Base-by-base conservation (phyloP, 1,140 invertebrate species). In the Archegozetes longisetosus region DNA sequence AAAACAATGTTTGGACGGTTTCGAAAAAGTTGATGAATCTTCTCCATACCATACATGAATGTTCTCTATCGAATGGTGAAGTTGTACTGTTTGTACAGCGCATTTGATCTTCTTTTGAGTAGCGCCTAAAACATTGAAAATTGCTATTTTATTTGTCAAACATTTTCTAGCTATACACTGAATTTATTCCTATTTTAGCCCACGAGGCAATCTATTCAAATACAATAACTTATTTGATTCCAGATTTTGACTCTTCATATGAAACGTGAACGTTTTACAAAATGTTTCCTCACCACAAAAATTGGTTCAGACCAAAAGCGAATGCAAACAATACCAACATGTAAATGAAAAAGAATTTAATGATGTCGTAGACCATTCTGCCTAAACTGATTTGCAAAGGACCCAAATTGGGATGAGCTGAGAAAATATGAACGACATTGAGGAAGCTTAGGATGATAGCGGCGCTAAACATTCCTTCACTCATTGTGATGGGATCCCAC, bases 251-350 rank as follows among this genome's bases (percentile, higher is more conserved):
- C n/a, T n/a, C n/a, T n/a, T n/a, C n/a, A n/a, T n/a, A n/a, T n/a
- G n/a, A n/a, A n/a, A n/a, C n/a, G n/a, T n/a, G n/a, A n/a, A n/a
- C n/a, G n/a, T n/a, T n/a, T n/a, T n/a, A n/a, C n/a, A n/a, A n/a
- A n/a, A n/a, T n/a, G n/a, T n/a, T n/a, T n/a, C n/a, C n/a, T n/a
- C 93, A 95, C 90, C 89, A 94, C 67, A 93, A 78, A 48, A 95
- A 71, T 69, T 95, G 89, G 73, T 94, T 95, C 64, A 95, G 76
- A 64, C 87, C 88, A 70, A 86, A 90, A 51, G 85, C 87, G 72
- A 90, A 91, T 32, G 88, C 86, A 68, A 90, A 88, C 23, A 91
- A 72, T 23, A 93, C 88, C 62, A 91, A 74, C 64, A 85, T 85
- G 67, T 90, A 91, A 67, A 93, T 87, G 70, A 90, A 88, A 77